Conservation (phyloP, 2,113 vertebrate species). For the Ivindomyrus marchei region DNA sequence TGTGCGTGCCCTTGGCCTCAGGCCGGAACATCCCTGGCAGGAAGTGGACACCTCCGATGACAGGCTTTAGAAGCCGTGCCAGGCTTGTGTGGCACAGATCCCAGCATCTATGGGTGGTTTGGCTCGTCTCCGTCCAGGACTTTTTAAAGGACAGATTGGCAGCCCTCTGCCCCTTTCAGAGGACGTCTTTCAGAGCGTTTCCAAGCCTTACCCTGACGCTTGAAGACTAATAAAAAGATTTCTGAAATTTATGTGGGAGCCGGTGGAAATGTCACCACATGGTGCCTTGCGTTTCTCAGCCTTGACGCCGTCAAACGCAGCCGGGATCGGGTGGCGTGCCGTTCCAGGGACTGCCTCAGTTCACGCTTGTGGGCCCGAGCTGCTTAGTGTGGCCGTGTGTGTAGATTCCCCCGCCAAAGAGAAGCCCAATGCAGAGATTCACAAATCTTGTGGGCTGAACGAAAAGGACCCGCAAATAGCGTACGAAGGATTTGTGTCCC, state of each 20-base stretch:
- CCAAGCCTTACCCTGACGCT: slow-evolving; percentile 26
- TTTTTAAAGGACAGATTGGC: slow-evolving; percentile 36
- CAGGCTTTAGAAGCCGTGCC: slow-evolving; percentile 16
- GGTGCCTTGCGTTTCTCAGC: not conserved
- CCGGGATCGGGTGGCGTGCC: slow-evolving; percentile 12
- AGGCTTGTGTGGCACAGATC: not conserved
- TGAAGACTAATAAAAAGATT: slow-evolving; percentile 31
- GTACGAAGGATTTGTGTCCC: not conserved
- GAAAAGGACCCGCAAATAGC: not conserved
- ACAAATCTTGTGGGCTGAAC: not conserved
- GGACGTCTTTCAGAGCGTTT: slow-evolving; percentile 22
- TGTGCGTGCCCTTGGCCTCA: slow-evolving; percentile 1
- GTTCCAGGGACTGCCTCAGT: not conserved
- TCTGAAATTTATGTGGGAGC: slow-evolving; percentile 14
- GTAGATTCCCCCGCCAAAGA: not conserved
- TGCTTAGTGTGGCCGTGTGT: not conserved
- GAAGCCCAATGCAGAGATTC: not conserved
- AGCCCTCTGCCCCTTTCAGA: slow-evolving; percentile 33
- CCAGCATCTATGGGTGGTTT: slow-evolving; percentile 2
- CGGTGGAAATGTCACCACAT: slow-evolving; percentile 25
- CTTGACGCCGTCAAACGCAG: slow-evolving; percentile 10
- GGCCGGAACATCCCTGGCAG: not conserved
- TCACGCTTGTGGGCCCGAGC: not conserved
- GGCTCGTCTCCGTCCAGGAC: slow-evolving; percentile 20
- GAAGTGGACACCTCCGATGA: slow-evolving; percentile 8